These are phyloP conservation scores for Chrysaora quinquecirrha DNA, from an alignment of 30 jellyfish, hydroid and myxozoan genomes.

Conservation along the genomic window DNA sequence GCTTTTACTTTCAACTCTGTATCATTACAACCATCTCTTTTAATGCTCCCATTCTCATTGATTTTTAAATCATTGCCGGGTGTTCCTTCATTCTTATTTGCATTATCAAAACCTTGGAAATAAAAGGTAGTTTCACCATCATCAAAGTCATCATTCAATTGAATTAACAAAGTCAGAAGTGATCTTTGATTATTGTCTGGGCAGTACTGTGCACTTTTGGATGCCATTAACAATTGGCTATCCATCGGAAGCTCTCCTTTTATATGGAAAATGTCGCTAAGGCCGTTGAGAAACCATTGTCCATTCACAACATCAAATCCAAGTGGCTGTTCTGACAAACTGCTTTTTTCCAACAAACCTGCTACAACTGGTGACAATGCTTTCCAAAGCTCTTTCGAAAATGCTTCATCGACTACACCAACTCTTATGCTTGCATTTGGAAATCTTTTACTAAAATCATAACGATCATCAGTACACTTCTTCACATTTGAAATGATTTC, in stretches of 20 bases:
- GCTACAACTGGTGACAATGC: background rate
- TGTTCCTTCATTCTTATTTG: too few relatives aligned
- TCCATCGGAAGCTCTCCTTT: background rate
- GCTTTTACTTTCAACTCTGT: conserved; percentile 45
- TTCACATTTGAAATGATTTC: conserved; percentile 33
- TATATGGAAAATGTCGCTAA: conserved; percentile 23
- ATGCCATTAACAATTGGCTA: conserved; percentile 19
- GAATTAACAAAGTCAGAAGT: conserved; percentile 33
- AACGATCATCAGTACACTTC: conserved; percentile 28
- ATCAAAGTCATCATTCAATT: conserved; percentile 59
- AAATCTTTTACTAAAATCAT: too few relatives aligned
- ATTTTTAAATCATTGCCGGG: too few relatives aligned
- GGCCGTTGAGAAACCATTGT: conserved; percentile 40
- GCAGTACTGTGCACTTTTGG: conserved; percentile 65
- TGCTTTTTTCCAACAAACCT: background rate
- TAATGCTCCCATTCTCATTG: background rate
- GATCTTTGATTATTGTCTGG: conserved; percentile 73
- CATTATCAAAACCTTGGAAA: too few relatives aligned
- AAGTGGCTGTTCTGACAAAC: conserved; percentile 29
- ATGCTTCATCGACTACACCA: conserved; percentile 36
- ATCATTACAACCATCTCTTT: background rate
- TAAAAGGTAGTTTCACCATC: conserved; percentile 69
- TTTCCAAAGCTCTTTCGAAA: conserved; percentile 39
- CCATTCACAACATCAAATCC: conserved; percentile 64
- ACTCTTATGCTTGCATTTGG: too few relatives aligned